These are phyloP conservation scores for Lordiphosa clarofinis DNA, from an alignment of 1,140 invertebrate genomes.

Conservation along the genomic window DNA sequence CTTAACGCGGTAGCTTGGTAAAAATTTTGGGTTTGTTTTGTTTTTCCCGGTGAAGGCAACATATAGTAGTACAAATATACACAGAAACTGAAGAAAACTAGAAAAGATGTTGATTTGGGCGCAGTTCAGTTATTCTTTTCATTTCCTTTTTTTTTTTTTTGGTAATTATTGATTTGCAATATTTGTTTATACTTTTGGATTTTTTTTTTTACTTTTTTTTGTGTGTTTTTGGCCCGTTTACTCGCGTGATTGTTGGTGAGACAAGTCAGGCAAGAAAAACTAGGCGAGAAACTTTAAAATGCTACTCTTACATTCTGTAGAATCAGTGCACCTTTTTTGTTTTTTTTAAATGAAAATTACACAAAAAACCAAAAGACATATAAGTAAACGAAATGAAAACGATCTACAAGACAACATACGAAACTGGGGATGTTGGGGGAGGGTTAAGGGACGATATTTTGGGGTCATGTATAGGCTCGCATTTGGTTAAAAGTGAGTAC, in stretches of 20 bases:
- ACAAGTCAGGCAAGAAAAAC: constrained; percentile 78
- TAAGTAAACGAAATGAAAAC: constrained; percentile 24
- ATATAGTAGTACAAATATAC: constrained; percentile 30
- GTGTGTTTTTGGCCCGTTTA: constrained; percentile 70
- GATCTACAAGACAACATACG: constrained; percentile 37
- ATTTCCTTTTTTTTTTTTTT: constrained; percentile 25
- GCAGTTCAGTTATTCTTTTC: constrained; percentile 23
- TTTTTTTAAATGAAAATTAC: constrained; percentile 51
- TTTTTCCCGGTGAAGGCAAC: constrained; percentile 46
- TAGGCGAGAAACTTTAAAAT: constrained; percentile 79
- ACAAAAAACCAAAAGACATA: constrained; percentile 32
- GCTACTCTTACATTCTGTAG: constrained; percentile 79
- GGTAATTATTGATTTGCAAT: constrained; percentile 41
- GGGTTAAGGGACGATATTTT: not conserved
- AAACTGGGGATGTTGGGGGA: constrained; percentile 12
- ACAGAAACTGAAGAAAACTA: constrained; percentile 54
- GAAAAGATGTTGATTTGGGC: constrained; percentile 44
- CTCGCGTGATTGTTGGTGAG: constrained; percentile 66
- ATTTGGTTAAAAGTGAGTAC: constrained; percentile 12
- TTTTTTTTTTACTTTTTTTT: constrained; percentile 21
- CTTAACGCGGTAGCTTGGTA: constrained; percentile 42
- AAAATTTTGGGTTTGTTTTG: constrained; percentile 18
- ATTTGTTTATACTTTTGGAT: constrained; percentile 46
- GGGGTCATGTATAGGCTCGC: constrained; percentile 21
- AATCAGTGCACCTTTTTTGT: constrained; percentile 79